phyloP scores from a whole-genome alignment of 2,888 invertebrate species.

The Crepidodera aurea region DNA sequence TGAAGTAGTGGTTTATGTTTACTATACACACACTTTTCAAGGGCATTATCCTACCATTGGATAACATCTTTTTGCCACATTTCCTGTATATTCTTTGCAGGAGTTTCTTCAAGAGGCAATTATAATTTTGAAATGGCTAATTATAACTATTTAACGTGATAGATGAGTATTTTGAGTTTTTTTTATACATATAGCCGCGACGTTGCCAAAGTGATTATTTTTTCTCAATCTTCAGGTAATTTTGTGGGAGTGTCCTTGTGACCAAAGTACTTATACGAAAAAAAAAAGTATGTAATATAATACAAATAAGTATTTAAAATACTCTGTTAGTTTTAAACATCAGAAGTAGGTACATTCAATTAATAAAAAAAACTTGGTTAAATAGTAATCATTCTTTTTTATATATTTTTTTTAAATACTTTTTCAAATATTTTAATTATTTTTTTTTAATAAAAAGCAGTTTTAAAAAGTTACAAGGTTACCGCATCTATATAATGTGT shows the following conservation, averaged over 20 bases:
- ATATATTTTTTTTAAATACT: too few species aligned
- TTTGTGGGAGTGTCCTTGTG: conserved; percentile 10
- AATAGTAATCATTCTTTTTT: too few species aligned
- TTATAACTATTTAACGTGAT: conserved; percentile 19
- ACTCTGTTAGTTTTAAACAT: too few species aligned
- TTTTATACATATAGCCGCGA: background rate
- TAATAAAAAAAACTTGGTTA: too few species aligned
- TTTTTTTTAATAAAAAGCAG: too few species aligned
- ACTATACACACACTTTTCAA: conserved; percentile 24
- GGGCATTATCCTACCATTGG: conserved; percentile 34
- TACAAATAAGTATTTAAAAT: too few species aligned
- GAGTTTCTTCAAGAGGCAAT: conserved; percentile 6
- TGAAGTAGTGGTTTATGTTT: background rate
- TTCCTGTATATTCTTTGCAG: conserved; percentile 1
- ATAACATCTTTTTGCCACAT: conserved; percentile 10
- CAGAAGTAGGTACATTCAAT: too few species aligned
- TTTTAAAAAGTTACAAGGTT: too few species aligned
- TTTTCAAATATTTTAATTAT: too few species aligned
- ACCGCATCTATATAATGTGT: too few species aligned
- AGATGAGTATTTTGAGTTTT: conserved; percentile 12
- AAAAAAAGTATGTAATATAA: too few species aligned
- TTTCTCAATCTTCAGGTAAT: background rate
- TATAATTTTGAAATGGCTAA: conserved; percentile 14
- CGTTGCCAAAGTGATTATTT: conserved; percentile 15
- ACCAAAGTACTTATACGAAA: too few species aligned